A percentile compares a stretch with the other conserved stretches of the same genome.
phyloP scores from a whole-genome alignment of 2,797 vertebrate genomes.

The Pyrrhura leucotis region DNA sequence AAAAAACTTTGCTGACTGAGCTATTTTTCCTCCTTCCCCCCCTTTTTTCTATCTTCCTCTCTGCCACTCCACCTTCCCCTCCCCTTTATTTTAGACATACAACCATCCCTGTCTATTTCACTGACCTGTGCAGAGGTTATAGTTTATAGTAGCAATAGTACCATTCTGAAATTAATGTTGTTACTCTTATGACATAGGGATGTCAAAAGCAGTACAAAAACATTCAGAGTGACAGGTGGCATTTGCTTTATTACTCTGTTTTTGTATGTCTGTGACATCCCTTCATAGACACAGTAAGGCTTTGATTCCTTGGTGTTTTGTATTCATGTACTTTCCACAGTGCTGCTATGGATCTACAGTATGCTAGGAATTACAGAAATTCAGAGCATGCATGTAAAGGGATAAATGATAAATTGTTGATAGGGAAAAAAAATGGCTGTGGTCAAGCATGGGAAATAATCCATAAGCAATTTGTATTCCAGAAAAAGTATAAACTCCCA shows the following conservation, averaged over 20 bases:
- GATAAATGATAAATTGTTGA: slow-evolving; percentile 59
- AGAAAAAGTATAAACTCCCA: slow-evolving; percentile 31
- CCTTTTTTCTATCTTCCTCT: not conserved
- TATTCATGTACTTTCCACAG: slow-evolving; percentile 51
- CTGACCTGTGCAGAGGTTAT: not conserved
- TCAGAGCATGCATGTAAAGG: slow-evolving; percentile 43
- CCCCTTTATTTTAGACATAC: not conserved
- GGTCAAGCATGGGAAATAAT: slow-evolving; percentile 46
- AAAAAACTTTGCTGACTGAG: not conserved
- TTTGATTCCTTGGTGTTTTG: slow-evolving; percentile 46
- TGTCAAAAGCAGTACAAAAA: slow-evolving; percentile 36
- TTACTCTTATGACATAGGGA: slow-evolving; percentile 6
- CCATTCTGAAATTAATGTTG: not conserved
- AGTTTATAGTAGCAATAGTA: not conserved
- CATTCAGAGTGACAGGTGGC: slow-evolving; percentile 59
- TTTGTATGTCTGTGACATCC: slow-evolving; percentile 37
- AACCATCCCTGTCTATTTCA: not conserved
- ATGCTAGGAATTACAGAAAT: slow-evolving; percentile 69
- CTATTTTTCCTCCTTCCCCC: not conserved
- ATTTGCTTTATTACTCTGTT: slow-evolving; percentile 50
- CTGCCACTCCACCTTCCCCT: rapidly evolving
- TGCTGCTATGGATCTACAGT: slow-evolving; percentile 20
- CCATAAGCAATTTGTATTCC: slow-evolving; percentile 34
- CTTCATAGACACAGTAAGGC: slow-evolving; percentile 29
- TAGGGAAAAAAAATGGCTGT: not conserved